A percentile compares a stretch with the other conserved stretches of the same genome.
Conservation (phyloP, 2,113 vertebrate species). For the Bambusicola thoracicus region DNA sequence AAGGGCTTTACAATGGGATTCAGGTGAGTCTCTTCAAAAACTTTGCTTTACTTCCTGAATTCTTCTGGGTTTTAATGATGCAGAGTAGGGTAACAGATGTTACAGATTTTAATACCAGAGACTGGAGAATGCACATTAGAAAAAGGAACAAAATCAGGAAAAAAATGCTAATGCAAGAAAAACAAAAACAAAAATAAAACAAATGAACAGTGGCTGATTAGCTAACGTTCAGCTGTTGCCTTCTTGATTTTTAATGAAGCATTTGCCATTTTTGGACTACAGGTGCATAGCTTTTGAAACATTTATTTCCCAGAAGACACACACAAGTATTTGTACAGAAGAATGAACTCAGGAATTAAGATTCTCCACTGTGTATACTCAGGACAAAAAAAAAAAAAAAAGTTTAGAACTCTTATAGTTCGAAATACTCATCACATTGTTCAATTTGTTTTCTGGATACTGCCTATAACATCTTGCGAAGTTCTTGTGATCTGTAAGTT, state of each 20-base stretch:
- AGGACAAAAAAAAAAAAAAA: background rate
- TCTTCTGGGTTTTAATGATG: slow-evolving; percentile 20
- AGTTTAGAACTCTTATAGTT: background rate
- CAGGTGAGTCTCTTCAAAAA: slow-evolving; percentile 13
- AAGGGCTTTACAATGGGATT: background rate
- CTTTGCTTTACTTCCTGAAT: background rate
- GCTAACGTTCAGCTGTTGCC: background rate
- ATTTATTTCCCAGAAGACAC: background rate
- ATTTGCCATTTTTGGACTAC: background rate
- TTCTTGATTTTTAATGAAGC: background rate
- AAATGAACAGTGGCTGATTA: background rate
- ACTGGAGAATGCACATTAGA: background rate
- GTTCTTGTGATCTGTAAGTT: background rate
- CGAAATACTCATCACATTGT: background rate
- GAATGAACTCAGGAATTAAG: background rate
- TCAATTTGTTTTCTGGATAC: background rate
- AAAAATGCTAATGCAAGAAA: background rate
- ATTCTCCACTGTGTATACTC: background rate
- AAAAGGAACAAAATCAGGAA: background rate
- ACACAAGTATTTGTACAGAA: background rate
- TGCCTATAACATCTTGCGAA: background rate
- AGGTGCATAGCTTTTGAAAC: background rate
- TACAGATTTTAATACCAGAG: slow-evolving; percentile 12
- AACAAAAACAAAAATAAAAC: background rate
- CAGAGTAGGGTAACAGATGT: background rate